Percentiles rank a stretch among this genome's conserved stretches.
Conservation (phyloP, 35 echinoderm and acorn worm species). For the Heliocidaris erythrogramma region DNA sequence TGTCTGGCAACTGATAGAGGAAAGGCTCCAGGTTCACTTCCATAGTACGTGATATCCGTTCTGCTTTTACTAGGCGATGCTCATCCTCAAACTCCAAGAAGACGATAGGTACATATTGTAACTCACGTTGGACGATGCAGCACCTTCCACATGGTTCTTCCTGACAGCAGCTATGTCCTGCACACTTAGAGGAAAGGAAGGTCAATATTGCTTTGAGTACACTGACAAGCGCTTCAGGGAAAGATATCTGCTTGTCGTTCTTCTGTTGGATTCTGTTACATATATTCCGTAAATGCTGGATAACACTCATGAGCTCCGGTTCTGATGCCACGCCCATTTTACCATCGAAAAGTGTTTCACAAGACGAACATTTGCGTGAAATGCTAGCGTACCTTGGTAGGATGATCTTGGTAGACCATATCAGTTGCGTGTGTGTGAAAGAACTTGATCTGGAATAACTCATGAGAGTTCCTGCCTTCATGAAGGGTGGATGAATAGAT, state of each 20-base stretch:
- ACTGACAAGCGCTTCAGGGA: neutral
- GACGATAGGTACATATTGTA: neutral
- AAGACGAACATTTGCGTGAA: neutral
- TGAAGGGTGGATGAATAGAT: neutral
- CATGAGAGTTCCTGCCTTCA: neutral
- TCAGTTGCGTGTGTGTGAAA: neutral
- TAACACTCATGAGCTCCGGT: neutral
- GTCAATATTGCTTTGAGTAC: neutral
- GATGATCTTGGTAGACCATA: neutral
- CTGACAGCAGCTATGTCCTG: neutral
- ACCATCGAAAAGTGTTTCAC: neutral
- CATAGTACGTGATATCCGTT: neutral
- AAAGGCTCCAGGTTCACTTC: neutral
- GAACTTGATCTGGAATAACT: neutral
- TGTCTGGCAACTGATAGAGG: slow-evolving; percentile 35
- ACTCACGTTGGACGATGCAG: neutral
- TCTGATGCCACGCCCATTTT: neutral
- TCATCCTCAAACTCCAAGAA: neutral
- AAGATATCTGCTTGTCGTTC: neutral
- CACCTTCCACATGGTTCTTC: neutral
- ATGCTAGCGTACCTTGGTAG: neutral
- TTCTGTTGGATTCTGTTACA: neutral
- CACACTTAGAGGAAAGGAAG: neutral
- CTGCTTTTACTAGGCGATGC: neutral
- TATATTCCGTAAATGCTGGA: neutral